phyloP scores from a whole-genome alignment of 2,113 vertebrate species.

The Coturnix japonica region DNA sequence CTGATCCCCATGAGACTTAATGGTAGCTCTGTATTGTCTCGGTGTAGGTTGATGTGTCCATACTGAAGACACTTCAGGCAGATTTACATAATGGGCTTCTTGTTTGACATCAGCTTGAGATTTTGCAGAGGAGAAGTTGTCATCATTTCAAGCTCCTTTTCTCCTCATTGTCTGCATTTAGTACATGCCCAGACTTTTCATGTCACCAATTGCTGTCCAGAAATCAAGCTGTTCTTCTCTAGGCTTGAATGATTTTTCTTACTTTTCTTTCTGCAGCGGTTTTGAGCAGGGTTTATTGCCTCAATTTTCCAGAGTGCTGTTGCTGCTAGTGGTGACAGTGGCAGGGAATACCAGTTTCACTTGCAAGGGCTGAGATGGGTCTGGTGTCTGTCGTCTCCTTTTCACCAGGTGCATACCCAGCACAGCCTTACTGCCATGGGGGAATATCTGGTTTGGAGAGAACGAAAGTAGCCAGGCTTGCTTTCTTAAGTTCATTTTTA shows the following conservation, averaged over 20 bases:
- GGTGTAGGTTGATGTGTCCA: background rate
- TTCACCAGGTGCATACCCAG: background rate
- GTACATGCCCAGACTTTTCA: background rate
- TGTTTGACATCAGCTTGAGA: background rate
- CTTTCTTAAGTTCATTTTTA: background rate
- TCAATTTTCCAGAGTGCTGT: background rate
- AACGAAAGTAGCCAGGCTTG: background rate
- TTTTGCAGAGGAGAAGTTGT: background rate
- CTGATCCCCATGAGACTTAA: background rate
- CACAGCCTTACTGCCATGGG: background rate
- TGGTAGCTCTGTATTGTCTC: accelerated
- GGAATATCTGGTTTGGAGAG: background rate
- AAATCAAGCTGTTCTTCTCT: background rate
- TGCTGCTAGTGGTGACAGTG: background rate
- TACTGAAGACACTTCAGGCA: background rate
- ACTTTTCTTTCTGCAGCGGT: background rate
- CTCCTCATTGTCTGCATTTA: background rate
- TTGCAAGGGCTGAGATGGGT: background rate
- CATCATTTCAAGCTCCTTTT: background rate
- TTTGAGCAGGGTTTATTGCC: background rate
- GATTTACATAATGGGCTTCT: background rate
- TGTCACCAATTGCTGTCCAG: background rate
- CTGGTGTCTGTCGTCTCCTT: background rate
- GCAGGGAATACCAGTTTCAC: background rate
- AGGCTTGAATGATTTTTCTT: background rate